Evolutionary conservation across 2,888 invertebrate species (phyloP), one percentile per base, ranked within the genome.

Genomic region (Timema cristinae): DNA sequence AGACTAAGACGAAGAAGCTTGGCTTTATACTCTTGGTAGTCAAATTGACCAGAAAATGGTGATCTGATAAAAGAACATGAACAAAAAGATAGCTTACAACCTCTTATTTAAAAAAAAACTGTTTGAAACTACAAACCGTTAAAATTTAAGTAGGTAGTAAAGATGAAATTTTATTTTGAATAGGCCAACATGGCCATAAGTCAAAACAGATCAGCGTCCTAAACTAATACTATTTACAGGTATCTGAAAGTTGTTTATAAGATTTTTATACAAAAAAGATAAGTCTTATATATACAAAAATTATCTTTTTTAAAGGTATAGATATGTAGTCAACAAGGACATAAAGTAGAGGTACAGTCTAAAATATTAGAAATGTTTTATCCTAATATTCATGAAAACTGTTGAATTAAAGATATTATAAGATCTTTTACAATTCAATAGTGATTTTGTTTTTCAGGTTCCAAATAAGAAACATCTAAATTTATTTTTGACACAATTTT

Each of bases 1-100:
- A 96, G 85, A 61, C 94, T 90, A 75, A 93, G 84, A 79, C 90
- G 88, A 77, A 96, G 85, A 78, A 97, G 85, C 78, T 89, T 88
- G 69, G 87, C 86, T 77, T 93, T 89, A 69, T 89, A 87, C 73
- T 90, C 88, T 67, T 87, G 87, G 79, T 93, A 93, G 77, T 90
- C 89, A 73, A 88, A 79, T 83, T 91, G 83, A 77, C 87, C 86
- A 82, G 87, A 83, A 79, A 88, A 87, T 11, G 88, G 88, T n/a
- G 87, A 84, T 73, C 86, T 85, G 77, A 74, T 79, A 78, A n/a
- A 73, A 72, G 66, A 72, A 61, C 61, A 61, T 9, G 32, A 9
- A 61, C n/a, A 4, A 15, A 61, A n/a, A 61, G 16, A n/a, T 61
- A 61, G 10, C 61, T 16, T 16, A 10, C 15, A 13, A 13, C 54